phyloP scores from a whole-genome alignment of 2,888 invertebrate species.

The Heliconius aoede region DNA sequence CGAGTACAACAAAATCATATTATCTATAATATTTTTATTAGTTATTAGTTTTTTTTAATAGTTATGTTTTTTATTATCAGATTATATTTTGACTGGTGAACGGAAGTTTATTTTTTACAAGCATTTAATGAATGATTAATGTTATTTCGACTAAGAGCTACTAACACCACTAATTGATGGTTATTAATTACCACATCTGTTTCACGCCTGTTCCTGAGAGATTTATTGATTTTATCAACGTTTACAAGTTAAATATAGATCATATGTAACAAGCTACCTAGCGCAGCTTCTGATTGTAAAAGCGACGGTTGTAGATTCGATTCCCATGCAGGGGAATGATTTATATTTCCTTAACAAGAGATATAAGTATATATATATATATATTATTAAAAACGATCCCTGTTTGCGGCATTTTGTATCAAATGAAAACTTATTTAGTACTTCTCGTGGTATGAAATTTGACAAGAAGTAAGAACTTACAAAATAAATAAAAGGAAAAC shows the following conservation, averaged over 20 bases:
- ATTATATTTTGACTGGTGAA: not conserved
- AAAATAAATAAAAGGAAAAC: too few relatives aligned
- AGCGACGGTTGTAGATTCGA: not conserved
- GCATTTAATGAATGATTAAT: conserved; percentile 10
- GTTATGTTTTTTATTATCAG: not conserved
- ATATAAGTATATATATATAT: not conserved
- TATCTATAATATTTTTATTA: too few relatives aligned
- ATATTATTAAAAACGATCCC: not conserved
- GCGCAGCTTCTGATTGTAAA: not conserved
- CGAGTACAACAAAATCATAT: too few relatives aligned
- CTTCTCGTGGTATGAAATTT: too few relatives aligned
- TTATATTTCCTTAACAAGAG: not conserved
- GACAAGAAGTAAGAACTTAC: too few relatives aligned
- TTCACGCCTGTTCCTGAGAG: not conserved
- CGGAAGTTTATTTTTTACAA: conserved; percentile 10
- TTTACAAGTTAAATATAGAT: conserved; percentile 7
- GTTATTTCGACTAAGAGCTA: not conserved
- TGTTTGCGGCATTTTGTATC: too few relatives aligned
- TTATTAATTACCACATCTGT: conserved; percentile 24
- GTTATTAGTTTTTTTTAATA: not conserved
- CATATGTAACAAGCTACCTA: not conserved
- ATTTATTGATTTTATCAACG: conserved; percentile 14
- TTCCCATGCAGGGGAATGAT: not conserved
- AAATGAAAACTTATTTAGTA: too few relatives aligned
- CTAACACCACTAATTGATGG: conserved; percentile 20